These are phyloP conservation scores for Vanessa cardui DNA, from an alignment of 2,888 invertebrate genomes.

Conservation along the genomic window DNA sequence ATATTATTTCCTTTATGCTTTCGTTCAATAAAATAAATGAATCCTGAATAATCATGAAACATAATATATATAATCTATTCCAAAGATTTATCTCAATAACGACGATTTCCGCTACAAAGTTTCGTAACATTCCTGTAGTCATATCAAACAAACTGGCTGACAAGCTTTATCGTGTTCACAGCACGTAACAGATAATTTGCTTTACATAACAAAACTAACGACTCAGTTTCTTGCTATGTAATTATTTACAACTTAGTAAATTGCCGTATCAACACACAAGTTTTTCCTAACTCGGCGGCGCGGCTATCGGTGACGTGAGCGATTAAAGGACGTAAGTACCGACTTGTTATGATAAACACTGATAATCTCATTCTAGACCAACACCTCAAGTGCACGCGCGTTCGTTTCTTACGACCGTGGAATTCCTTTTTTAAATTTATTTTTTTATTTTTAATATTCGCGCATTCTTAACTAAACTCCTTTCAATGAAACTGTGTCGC, in stretches of 20 bases:
- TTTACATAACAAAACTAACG: slow-evolving; percentile 36
- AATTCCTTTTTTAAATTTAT: slow-evolving; percentile 38
- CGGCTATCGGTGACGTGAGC: slow-evolving; percentile 73
- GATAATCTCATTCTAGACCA: slow-evolving; percentile 76
- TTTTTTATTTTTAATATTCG: slow-evolving; percentile 12
- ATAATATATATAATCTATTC: background rate
- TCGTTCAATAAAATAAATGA: too few species aligned
- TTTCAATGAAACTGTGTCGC: too few species aligned
- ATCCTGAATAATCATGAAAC: too few species aligned
- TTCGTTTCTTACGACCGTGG: slow-evolving; percentile 62
- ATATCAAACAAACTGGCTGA: slow-evolving; percentile 18
- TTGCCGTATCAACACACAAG: slow-evolving; percentile 5
- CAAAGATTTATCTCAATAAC: background rate
- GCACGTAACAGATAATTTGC: slow-evolving; percentile 30
- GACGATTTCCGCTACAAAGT: background rate
- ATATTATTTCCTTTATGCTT: too few species aligned
- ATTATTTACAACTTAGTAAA: slow-evolving; percentile 39
- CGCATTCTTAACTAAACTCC: background rate
- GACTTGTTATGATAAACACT: slow-evolving; percentile 73
- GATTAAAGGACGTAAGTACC: slow-evolving; percentile 78
- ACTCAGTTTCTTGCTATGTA: slow-evolving; percentile 28
- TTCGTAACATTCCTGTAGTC: background rate
- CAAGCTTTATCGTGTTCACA: slow-evolving; percentile 22
- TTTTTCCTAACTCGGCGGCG: slow-evolving; percentile 55
- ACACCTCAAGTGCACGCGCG: slow-evolving; percentile 64